Conservation (phyloP, 2,888 invertebrate species). For the Apoderus coryli region DNA sequence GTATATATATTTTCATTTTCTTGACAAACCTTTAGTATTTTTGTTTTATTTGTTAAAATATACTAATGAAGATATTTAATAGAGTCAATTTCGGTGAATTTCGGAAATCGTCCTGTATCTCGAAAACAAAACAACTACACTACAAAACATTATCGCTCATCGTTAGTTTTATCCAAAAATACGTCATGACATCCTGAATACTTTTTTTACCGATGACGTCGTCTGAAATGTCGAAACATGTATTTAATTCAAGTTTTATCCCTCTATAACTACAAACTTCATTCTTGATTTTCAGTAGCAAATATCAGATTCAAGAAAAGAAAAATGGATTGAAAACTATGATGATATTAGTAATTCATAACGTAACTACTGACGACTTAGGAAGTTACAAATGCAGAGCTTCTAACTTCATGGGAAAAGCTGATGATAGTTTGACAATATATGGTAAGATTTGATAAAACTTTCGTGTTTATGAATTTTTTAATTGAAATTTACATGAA, state of each 20-base stretch:
- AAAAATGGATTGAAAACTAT: slow-evolving; percentile 46
- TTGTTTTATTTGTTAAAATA: too few species aligned
- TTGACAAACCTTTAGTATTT: too few species aligned
- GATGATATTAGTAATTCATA: slow-evolving; percentile 45
- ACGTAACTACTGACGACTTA: slow-evolving; percentile 44
- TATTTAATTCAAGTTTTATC: not conserved
- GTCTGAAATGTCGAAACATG: not conserved
- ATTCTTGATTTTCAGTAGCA: slow-evolving; percentile 44
- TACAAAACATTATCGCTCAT: too few species aligned
- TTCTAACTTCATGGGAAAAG: slow-evolving; percentile 54
- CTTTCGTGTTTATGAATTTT: not conserved
- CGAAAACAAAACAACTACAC: too few species aligned
- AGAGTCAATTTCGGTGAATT: too few species aligned
- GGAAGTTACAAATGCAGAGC: slow-evolving; percentile 58
- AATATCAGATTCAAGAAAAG: slow-evolving; percentile 48
- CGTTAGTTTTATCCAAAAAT: too few species aligned
- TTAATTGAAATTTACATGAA: slow-evolving; percentile 5
- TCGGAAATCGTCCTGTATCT: too few species aligned
- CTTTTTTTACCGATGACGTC: too few species aligned
- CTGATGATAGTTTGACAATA: slow-evolving; percentile 51
- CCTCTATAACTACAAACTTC: too few species aligned
- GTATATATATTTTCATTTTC: too few species aligned
- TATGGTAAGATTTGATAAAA: slow-evolving; percentile 41
- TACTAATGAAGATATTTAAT: too few species aligned
- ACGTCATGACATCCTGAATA: too few species aligned